Percentiles rank a stretch among this genome's conserved stretches.
These are phyloP conservation scores for Rhabdophis nuchalis DNA, from an alignment of 2,797 vertebrate species.

Conservation along the genomic window DNA sequence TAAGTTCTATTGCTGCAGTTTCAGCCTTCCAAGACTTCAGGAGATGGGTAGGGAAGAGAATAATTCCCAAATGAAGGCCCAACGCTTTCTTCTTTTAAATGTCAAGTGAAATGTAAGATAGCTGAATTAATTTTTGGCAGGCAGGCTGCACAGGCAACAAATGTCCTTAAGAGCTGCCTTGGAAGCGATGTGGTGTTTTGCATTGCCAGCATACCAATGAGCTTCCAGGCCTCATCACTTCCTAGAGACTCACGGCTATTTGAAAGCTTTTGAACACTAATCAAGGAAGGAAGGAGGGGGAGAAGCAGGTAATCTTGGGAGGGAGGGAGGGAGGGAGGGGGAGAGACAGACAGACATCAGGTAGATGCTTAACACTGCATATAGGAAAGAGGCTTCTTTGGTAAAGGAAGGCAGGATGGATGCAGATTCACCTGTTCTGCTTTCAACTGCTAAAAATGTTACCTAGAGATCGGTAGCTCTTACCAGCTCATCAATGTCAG, in stretches of 20 bases:
- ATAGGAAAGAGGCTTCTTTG: conserved; percentile 18
- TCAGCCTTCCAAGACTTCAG: not conserved
- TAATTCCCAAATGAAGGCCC: not conserved
- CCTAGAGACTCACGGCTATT: conserved; percentile 69
- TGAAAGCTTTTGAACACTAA: conserved; percentile 65
- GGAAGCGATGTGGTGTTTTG: conserved; percentile 37
- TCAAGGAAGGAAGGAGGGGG: not conserved
- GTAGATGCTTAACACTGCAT: conserved; percentile 36
- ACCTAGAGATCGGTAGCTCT: conserved; percentile 51
- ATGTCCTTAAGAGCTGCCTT: conserved; percentile 56
- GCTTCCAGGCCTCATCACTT: conserved; percentile 35
- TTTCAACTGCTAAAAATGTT: conserved; percentile 24
- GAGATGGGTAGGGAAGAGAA: no score
- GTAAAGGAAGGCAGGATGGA: not conserved
- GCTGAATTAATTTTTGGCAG: conserved; percentile 48
- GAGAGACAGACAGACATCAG: conserved; percentile 8
- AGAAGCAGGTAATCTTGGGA: not conserved
- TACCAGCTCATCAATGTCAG: conserved; percentile 94
- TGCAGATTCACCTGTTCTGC: conserved; percentile 51
- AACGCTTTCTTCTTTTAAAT: conserved; percentile 59
- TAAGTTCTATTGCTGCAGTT: not conserved
- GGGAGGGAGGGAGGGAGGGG: not conserved
- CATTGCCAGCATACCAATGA: conserved; percentile 69
- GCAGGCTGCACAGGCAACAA: conserved; percentile 53
- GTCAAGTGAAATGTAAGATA: conserved; percentile 60